Evolutionary conservation across 2,113 vertebrate genomes (phyloP).

Genomic region (Saccopteryx bilineata): DNA sequence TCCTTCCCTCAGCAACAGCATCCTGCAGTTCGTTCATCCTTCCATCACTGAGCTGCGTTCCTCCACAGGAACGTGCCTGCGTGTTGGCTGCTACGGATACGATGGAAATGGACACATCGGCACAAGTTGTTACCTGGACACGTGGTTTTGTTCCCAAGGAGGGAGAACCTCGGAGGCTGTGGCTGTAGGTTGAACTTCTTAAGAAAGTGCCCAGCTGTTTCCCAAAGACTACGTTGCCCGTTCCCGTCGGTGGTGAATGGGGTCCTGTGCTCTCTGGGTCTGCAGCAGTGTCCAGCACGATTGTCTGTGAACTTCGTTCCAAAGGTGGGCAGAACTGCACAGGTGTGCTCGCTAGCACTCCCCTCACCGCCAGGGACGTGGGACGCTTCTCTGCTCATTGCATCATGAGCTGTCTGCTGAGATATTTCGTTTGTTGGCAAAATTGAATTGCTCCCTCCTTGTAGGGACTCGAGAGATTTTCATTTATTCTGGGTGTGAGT

Average conservation of each 20-base stretch:
- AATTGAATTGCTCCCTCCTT: neutral
- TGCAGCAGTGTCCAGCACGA: accelerated
- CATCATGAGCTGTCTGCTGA: neutral
- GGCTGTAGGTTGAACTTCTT: neutral
- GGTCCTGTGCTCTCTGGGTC: neutral
- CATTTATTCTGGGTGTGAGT: neutral
- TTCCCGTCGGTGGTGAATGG: accelerated
- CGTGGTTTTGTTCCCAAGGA: accelerated
- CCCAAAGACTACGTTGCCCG: accelerated
- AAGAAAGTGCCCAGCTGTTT: accelerated
- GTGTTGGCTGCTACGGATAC: accelerated
- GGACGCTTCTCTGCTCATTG: neutral
- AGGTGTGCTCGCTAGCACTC: neutral
- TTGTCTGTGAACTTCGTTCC: accelerated
- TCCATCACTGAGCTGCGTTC: accelerated
- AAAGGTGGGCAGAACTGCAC: neutral
- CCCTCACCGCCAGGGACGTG: accelerated
- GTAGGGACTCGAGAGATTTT: neutral
- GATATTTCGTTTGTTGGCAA: neutral
- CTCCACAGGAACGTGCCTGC: accelerated
- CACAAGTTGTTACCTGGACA: accelerated
- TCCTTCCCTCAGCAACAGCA: too few species aligned
- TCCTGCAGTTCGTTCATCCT: accelerated
- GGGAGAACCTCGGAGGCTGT: accelerated
- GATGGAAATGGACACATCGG: accelerated